Evolutionary conservation across 2,797 vertebrate genomes (phyloP), one percentile per base, ranked within the genome.

Genomic region (Poeciliopsis infans): DNA sequence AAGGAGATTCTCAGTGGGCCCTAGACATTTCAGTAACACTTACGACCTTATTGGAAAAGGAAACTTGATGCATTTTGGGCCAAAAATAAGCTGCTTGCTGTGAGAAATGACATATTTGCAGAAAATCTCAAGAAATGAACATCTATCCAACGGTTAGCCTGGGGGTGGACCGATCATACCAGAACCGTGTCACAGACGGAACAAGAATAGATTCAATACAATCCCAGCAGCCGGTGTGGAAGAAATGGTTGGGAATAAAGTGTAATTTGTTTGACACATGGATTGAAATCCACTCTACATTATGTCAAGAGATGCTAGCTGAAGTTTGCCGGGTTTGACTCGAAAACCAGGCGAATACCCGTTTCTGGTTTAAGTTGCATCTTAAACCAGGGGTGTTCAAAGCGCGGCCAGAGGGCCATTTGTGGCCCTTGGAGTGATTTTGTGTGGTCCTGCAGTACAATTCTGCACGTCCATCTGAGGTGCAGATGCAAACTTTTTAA

Each of bases 81-180:
- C 55, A 57, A 10, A 71, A 57, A 51, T 70, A 46, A 51, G 49
- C 15, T 31, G 33, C 10, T 8, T 20, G 3, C 8, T 51, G 16
- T 43, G 15, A 43, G 16, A 5, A 77, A 46, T 45, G 51, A 16
- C 28, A 57, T 78, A 41, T 57, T 57, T 25, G 6, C 39, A 16
- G 25, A 13, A 47, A 51, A 39, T 74, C 36, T 74, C 49, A 41
- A 33, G 47, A 78, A 49, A 64, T n/a, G 43, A 47, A 61, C 41
- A 61, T 23, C 51, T 72, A 41, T 20, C 69, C 43, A 49, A 61
- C 77, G 46, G 68, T 49, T 64, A n/a, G 55, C 70, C 45, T 78
- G 77, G 45, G 53, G 70, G 55, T 47, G 55, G 43, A 72, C 11
- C n/a, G 31, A 64, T 79, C 57, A 70, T 15, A 28, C 23, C 71